Evolutionary conservation across 1,140 invertebrate species (phyloP), one percentile per base, ranked within the genome.

Genomic region (Heterodera schachtii): DNA sequence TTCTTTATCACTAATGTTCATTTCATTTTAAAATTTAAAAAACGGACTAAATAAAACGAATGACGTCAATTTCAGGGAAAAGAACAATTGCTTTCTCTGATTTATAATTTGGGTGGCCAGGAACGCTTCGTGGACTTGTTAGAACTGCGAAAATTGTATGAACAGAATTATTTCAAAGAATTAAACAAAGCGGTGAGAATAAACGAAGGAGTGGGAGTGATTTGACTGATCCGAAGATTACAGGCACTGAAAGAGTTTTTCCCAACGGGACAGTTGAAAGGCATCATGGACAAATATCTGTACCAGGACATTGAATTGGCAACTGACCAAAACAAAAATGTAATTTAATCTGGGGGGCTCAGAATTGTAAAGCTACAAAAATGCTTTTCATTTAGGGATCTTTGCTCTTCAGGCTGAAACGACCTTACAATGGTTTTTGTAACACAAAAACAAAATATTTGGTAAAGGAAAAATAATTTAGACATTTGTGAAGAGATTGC

Each of bases 231-330:
- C 60, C 60, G 8, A 46, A n/a, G 7, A 67, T 78, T 78, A 41
- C 16, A 78, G 77, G 77, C 52, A 11, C 47, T 78, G 13, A 78
- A 78, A 46, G 41, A 64, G 9, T 78, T 44, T 69, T 78, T 78
- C 19, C 77, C 77, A 3, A 78, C 77, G 31, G 77, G 77, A 41
- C 21, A 41, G 21, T 64, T 78, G 31, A 78, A 69, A 43, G 70
- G 31, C 41, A 78, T 78, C 21, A 78, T 78, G 21, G 64, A 69
- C 64, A 69, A 46, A 9, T 78, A 78, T 69, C 46, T 78, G 47
- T 78, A 66, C 21, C 11, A 78, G 5, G 77, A 78, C 44, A 64
- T 78, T 13, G 77, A 78, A 46, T 52, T 78, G 46, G 47, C 31
- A 16, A 78, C 77, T 8, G 77, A 78, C 8, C 66, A 71, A 41